Base-by-base conservation (phyloP, 2,888 invertebrate species). In the Lepidochrysops patricia region DNA sequence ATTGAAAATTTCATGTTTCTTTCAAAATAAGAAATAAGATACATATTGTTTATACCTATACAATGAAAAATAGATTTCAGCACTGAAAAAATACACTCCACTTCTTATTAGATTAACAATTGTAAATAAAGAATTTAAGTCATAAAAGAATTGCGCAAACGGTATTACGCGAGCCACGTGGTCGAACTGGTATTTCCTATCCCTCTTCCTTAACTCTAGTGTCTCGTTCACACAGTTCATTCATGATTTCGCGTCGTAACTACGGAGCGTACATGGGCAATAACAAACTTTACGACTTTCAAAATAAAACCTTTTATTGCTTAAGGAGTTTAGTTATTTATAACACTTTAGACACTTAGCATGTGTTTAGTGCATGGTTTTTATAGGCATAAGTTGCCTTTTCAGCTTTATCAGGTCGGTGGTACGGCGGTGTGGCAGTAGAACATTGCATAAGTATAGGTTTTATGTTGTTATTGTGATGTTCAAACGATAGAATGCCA, bases 351-450 rank as follows among this genome's bases (percentile, higher is more conserved):
- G 80, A 82, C 77, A 80, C 81, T 79, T 73, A 12, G 74, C 70
- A 72, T 72, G 79, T 78, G 85, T 89, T 89, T 90, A 89, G 89
- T 85, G 89, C 88, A 86, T 85, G 87, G 84, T 85, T 89, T 90
- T 90, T 90, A 86, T 86, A 85, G 84, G 87, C 85, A 82, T 83
- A 82, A 88, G 82, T 84, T 86, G 88, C 86, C 89, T 89, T 89
- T 89, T 89, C 89, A 88, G 89, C 87, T 90, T 89, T 89, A 89
- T 89, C 89, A 88, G 88, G 89, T 84, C 82, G 83, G 78, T 76
- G 77, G 86, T 85, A 81, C 81, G 84, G 76, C 83, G 82, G 89
- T 88, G 86, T 80, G 88, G 84, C 84, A 85, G 81, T 87, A 80
- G 87, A 84, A 82, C 87, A 87, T 86, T 86, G 88, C 87, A 88